Base-by-base conservation (phyloP, 2,888 invertebrate species). In the Morinoia aosen region DNA sequence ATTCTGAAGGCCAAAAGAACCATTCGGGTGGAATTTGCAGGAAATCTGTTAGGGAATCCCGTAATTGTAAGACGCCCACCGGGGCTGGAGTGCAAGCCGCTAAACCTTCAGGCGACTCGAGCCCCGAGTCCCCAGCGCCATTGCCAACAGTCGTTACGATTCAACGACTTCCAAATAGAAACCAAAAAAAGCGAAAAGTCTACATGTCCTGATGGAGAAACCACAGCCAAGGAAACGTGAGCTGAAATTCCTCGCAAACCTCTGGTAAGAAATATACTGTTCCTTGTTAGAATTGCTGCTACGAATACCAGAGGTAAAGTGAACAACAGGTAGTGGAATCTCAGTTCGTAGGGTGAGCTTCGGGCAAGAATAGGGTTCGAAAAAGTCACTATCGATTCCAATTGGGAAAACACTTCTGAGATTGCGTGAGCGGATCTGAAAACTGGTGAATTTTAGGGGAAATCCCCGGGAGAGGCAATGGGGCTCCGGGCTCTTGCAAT, bases 151-250 rank as follows among this genome's bases (percentile, higher is more conserved):
- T 33, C 93, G 58, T 93, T 93, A 93, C 93, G 93, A 93, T 57
- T 93, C 93, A 93, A 93, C 93, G 93, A 57, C 93, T n/a, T 48
- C 57, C 93, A 93, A 93, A 93, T 48, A 48, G 57, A 33, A 93
- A 57, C 33, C 48, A 56, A 93, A 93, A 93, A 19, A 12, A 93
- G 10, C 16, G 19, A 57, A 93, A 93, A 93, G 33, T 58, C 33
- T 93, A 48, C 58, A 16, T 16, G 25, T 93, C 57, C 57, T 57
- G 90, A 25, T 57, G 93, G 33, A 93, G 57, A 90, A n/a, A 25
- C 57, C 11, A 33, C 93, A 90, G 25, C 4, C 8, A 19, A 57
- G 93, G 93, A 58, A 16, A 2, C n/a, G 93, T 33, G 76, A 33
- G 61, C 61, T 19, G 19, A 61, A 61, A 19, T 61, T 61, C 61